Evolutionary conservation across 2,888 invertebrate species (phyloP).

Genomic region (Hirtodrosophila alboralis): DNA sequence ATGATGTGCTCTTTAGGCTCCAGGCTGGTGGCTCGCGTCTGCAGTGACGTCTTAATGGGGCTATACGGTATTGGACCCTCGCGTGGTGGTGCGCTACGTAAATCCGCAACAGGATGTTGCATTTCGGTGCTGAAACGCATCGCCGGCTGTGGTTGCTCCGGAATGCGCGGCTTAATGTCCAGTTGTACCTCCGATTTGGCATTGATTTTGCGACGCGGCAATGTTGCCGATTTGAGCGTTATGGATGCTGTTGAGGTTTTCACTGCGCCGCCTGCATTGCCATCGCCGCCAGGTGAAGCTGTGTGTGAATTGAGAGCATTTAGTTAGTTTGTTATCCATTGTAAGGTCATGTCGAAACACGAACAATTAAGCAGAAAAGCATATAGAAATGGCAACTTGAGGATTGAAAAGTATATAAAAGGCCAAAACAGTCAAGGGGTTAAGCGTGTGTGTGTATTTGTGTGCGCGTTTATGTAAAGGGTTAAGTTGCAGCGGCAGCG

Average conservation of each 20-base stretch:
- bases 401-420: conserved; percentile 10
- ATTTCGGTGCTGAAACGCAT: conserved; percentile 87
- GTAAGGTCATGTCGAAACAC: conserved; percentile 4
- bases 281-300: conserved; percentile 76
- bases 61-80: conserved; percentile 83
- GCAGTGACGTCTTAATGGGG: conserved; percentile 77
- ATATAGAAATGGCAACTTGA: conserved; percentile 18
- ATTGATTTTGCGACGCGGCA: conserved; percentile 88
- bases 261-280: conserved; percentile 70
- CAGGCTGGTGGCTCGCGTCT: conserved; percentile 85
- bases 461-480: background rate
- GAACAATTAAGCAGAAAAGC: conserved; percentile 40
- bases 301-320: conserved; percentile 12
- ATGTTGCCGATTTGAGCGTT: conserved; percentile 88
- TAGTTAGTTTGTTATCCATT: background rate
- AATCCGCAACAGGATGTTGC: conserved; percentile 85
- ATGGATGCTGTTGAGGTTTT: conserved; percentile 88
- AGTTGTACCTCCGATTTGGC: conserved; percentile 88
- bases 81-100: conserved; percentile 84
- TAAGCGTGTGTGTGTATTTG: conserved; percentile 6
- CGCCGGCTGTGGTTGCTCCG: conserved; percentile 75
- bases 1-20: conserved; percentile 89
- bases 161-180: conserved; percentile 85
- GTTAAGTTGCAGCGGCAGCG: conserved; percentile 36
- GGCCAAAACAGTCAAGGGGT: conserved; percentile 11